phyloP scores from a whole-genome alignment of 2,113 vertebrate genomes.

The Cyanoliseus patagonus region DNA sequence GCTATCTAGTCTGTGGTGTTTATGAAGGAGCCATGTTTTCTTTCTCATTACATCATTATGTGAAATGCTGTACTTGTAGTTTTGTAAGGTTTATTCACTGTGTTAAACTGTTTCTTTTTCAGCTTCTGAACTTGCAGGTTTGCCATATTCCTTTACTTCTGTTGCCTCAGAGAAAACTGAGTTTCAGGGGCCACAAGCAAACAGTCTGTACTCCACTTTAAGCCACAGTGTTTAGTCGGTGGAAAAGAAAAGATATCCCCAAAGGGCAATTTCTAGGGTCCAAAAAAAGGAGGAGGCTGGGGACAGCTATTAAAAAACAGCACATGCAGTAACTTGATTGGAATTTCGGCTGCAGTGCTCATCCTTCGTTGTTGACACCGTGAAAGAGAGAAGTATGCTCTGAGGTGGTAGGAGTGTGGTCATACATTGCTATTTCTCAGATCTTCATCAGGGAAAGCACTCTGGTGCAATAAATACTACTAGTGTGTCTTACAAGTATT shows the following conservation, averaged over 20 bases:
- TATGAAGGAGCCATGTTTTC: neutral
- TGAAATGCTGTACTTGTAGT: neutral
- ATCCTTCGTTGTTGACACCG: neutral
- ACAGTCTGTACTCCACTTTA: neutral
- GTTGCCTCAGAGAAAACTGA: neutral
- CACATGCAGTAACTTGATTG: neutral
- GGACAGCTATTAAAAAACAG: neutral
- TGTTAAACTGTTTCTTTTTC: neutral
- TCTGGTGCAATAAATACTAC: neutral
- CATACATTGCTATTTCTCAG: neutral
- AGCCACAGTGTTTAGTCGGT: neutral
- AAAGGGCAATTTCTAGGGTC: neutral
- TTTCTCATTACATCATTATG: neutral
- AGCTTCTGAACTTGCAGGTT: neutral
- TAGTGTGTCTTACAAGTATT: neutral
- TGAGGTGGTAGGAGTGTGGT: neutral
- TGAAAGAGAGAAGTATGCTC: neutral
- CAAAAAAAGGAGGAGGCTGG: neutral
- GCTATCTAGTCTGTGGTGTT: neutral
- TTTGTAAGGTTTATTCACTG: neutral
- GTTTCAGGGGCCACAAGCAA: neutral
- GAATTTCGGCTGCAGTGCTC: neutral
- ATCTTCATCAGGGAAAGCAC: neutral
- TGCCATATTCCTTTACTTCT: neutral
- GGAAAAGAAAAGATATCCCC: neutral